Evolutionary conservation across 1,140 invertebrate genomes (phyloP).

Genomic region (Saccostrea cuccullata): DNA sequence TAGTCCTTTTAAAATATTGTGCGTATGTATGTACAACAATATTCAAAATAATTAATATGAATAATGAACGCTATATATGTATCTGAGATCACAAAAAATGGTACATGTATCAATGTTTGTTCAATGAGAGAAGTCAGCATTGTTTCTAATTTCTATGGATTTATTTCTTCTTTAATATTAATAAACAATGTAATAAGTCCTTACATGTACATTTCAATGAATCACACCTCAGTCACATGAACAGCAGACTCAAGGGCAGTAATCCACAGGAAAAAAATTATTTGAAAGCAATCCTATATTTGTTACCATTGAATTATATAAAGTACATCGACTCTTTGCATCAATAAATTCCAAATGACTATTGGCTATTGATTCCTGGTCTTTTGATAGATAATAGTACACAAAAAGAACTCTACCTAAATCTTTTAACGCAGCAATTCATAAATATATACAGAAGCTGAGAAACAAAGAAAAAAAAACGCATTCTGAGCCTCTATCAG

Average conservation of each 20-base stretch:
- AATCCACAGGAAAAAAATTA: neutral
- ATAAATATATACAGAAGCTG: no score
- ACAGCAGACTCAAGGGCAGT: neutral
- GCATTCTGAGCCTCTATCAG: no score
- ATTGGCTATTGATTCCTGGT: no score
- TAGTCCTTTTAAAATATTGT: neutral
- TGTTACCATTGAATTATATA: neutral
- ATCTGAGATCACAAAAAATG: constrained; percentile 8
- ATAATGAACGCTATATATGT: neutral
- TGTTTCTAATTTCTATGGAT: neutral
- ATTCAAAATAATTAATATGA: neutral
- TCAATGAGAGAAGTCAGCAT: neutral
- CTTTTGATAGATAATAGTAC: no score
- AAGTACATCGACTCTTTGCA: neutral
- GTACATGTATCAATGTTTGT: constrained; percentile 19
- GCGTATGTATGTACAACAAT: constrained; percentile 1
- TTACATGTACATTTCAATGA: neutral
- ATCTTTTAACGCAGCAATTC: no score
- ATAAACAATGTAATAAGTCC: neutral
- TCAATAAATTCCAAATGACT: neutral
- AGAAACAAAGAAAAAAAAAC: no score
- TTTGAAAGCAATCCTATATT: neutral
- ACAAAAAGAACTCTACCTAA: no score
- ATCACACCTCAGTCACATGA: neutral
- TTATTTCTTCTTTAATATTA: neutral